These are phyloP conservation scores for Selenia dentaria DNA, from an alignment of 2,888 invertebrate genomes.

Conservation along the genomic window DNA sequence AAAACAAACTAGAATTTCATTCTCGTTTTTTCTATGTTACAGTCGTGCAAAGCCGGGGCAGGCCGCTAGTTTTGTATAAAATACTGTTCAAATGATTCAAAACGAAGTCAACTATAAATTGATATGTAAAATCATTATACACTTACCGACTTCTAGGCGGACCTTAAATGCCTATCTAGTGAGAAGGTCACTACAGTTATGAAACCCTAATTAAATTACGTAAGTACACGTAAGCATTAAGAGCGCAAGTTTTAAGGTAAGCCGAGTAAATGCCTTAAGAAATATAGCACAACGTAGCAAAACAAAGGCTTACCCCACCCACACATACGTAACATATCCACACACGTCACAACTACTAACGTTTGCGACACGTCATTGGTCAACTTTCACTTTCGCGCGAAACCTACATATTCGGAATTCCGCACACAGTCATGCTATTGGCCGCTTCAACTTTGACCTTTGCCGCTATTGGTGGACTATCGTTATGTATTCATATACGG, in stretches of 20 bases:
- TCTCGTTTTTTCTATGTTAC: no score
- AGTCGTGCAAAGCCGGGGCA: no score
- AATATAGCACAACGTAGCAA: constrained; percentile 22
- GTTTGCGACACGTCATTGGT: constrained; percentile 61
- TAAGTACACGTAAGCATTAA: constrained; percentile 7
- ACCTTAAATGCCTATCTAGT: no score
- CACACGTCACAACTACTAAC: constrained; percentile 54
- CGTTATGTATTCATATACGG: constrained; percentile 33
- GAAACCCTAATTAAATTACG: constrained; percentile 19
- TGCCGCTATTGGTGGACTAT: constrained; percentile 60
- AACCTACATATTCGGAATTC: constrained; percentile 80
- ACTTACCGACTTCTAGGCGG: no score
- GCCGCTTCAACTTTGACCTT: constrained; percentile 70
- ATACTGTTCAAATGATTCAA: no score
- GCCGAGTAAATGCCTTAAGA: constrained; percentile 12
- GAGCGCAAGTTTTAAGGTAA: constrained; percentile 14
- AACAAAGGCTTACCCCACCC: constrained; percentile 36
- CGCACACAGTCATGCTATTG: constrained; percentile 56
- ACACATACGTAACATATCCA: constrained; percentile 44
- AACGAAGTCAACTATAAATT: no score
- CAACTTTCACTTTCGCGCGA: constrained; percentile 74
- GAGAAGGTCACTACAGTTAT: no score
- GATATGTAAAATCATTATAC: no score
- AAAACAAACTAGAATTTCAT: no score
- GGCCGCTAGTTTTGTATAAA: no score